phyloP scores from a whole-genome alignment of 2,888 invertebrate species.

The Heliothis peltigera region DNA sequence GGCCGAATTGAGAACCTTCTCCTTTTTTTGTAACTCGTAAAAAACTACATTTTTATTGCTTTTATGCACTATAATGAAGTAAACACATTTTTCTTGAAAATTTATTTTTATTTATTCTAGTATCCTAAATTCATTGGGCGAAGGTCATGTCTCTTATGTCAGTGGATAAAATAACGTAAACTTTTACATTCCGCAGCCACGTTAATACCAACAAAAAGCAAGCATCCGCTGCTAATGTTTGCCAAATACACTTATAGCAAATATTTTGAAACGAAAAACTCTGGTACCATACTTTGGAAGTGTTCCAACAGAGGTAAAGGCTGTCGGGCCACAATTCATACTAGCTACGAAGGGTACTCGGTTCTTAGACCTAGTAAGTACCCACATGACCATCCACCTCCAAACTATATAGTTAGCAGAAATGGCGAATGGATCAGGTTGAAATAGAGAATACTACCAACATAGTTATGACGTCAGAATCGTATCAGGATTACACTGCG shows the following conservation, averaged over 20 bases:
- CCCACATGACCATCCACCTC: conserved; percentile 48
- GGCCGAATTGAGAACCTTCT: too few species aligned
- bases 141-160: too few species aligned
- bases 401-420: conserved; percentile 25
- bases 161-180: background rate
- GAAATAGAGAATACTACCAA: background rate
- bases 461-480: too few species aligned
- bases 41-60: too few species aligned
- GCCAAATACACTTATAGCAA: conserved; percentile 57
- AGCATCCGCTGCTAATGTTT: conserved; percentile 61
- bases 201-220: conserved; percentile 57
- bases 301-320: conserved; percentile 50
- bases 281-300: conserved; percentile 47
- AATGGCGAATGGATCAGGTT: conserved; percentile 46
- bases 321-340: conserved; percentile 46
- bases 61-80: too few species aligned
- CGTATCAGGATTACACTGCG: too few species aligned
- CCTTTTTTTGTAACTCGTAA: too few species aligned
- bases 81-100: too few species aligned
- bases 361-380: conserved; percentile 18
- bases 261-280: conserved; percentile 26
- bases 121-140: background rate
- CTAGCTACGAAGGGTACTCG: background rate
- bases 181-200: conserved; percentile 32
- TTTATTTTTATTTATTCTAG: too few species aligned